Percentiles rank a stretch among this genome's conserved stretches.
Evolutionary conservation across 2,888 invertebrate genomes (phyloP).

Genomic region (Oegoconia quadripuncta): DNA sequence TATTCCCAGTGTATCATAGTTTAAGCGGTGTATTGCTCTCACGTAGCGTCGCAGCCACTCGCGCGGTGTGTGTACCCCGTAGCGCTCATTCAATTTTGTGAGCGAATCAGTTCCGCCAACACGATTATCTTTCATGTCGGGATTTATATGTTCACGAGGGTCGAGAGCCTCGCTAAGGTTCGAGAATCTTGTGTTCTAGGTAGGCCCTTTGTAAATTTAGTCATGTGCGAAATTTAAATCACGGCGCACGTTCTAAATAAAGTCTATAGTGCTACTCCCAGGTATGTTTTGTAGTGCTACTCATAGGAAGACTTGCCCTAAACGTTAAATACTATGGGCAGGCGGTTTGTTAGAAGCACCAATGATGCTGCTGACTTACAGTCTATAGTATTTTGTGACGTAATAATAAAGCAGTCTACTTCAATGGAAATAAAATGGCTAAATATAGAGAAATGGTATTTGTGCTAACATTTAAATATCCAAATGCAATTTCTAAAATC

Average conservation of each 20-base stretch:
- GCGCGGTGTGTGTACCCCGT: constrained; percentile 50
- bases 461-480: neutral
- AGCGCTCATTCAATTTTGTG: constrained; percentile 75
- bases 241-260: too few species aligned
- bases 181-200: constrained; percentile 19
- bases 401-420: too few species aligned
- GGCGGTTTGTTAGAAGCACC: too few species aligned
- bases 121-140: constrained; percentile 71
- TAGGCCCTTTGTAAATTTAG: neutral
- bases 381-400: too few species aligned
- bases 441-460: too few species aligned
- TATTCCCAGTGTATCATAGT: constrained; percentile 49
- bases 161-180: constrained; percentile 36
- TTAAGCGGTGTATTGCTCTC: constrained; percentile 44
- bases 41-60: constrained; percentile 32
- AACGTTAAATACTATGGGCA: too few species aligned
- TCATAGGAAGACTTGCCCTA: too few species aligned
- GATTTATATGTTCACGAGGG: constrained; percentile 66
- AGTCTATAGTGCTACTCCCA: neutral
- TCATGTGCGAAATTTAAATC: too few species aligned
- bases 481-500: neutral
- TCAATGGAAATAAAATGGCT: too few species aligned
- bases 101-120: constrained; percentile 74
- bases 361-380: too few species aligned
- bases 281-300: neutral